These are phyloP conservation scores for Rambutsinella grinnellia DNA, from an alignment of 2,888 invertebrate genomes.

Conservation along the genomic window DNA sequence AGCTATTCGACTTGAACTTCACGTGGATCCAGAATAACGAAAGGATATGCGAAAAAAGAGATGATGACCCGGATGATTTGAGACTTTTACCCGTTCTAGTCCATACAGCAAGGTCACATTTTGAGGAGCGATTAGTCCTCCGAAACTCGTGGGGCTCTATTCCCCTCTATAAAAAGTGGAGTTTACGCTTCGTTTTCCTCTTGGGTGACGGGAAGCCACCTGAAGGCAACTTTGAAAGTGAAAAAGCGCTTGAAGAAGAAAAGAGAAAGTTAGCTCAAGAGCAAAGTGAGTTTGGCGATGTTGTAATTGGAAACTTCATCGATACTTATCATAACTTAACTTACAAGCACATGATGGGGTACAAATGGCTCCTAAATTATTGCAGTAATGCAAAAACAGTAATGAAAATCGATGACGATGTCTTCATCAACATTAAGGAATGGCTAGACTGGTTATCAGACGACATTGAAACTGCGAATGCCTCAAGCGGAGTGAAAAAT, in stretches of 20 bases:
- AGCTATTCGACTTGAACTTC: too few relatives aligned
- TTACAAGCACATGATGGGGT: constrained; percentile 67
- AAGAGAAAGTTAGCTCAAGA: constrained; percentile 13
- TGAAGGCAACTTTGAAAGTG: too few relatives aligned
- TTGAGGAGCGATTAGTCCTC: background rate
- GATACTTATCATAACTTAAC: constrained; percentile 61
- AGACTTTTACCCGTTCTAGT: background rate
- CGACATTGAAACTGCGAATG: background rate
- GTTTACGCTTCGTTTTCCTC: background rate
- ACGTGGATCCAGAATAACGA: constrained; percentile 14
- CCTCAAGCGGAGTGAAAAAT: background rate
- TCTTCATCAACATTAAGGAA: constrained; percentile 67
- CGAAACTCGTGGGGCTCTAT: constrained; percentile 8
- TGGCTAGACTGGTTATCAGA: constrained; percentile 68
- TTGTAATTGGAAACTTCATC: constrained; percentile 5
- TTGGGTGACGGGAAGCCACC: too few relatives aligned
- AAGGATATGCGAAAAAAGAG: too few relatives aligned
- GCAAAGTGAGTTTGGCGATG: constrained; percentile 4
- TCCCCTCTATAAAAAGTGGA: constrained; percentile 1
- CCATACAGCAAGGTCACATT: constrained; percentile 21
- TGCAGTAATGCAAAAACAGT: constrained; percentile 64
- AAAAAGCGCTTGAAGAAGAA: too few relatives aligned
- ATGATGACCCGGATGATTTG: too few relatives aligned
- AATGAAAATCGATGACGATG: constrained; percentile 67
- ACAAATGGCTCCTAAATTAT: constrained; percentile 65